Percentiles rank a stretch among this genome's conserved stretches.
Conservation (phyloP, 2,113 vertebrate species). For the Sinocyclocheilus anshuiensis region DNA sequence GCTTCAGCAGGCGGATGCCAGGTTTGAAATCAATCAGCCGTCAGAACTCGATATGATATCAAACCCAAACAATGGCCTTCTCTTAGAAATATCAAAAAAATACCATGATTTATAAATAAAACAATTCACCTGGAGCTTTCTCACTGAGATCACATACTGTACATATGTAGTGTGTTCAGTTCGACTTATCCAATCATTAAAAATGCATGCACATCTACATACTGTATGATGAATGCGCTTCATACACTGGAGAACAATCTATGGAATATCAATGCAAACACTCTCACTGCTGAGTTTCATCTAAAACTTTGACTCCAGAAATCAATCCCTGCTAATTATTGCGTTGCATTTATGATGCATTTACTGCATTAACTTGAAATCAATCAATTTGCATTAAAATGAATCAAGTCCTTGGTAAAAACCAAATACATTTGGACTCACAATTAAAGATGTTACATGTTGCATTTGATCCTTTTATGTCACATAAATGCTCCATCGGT, state of each 20-base stretch:
- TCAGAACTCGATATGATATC: background rate
- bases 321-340: background rate
- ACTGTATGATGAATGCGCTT: background rate
- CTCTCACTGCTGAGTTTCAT: background rate
- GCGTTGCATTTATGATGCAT: background rate
- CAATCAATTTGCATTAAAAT: background rate
- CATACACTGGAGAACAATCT: background rate
- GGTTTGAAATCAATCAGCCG: background rate
- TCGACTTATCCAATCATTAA: background rate
- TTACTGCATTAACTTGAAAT: background rate
- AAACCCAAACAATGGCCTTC: background rate
- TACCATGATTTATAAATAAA: slow-evolving; percentile 10
- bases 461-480: background rate
- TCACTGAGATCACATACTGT: background rate
- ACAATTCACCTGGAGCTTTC: background rate
- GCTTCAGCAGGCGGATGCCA: background rate
- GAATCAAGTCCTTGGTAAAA: background rate
- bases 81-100: slow-evolving; percentile 3
- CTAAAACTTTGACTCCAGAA: background rate
- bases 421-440: background rate
- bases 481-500: background rate
- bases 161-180: background rate
- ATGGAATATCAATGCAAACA: slow-evolving; percentile 15
- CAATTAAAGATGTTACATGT: background rate
- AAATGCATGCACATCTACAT: slow-evolving; percentile 7